Evolutionary conservation across 2,888 invertebrate species (phyloP).

Genomic region (Tachystola acroxantha): DNA sequence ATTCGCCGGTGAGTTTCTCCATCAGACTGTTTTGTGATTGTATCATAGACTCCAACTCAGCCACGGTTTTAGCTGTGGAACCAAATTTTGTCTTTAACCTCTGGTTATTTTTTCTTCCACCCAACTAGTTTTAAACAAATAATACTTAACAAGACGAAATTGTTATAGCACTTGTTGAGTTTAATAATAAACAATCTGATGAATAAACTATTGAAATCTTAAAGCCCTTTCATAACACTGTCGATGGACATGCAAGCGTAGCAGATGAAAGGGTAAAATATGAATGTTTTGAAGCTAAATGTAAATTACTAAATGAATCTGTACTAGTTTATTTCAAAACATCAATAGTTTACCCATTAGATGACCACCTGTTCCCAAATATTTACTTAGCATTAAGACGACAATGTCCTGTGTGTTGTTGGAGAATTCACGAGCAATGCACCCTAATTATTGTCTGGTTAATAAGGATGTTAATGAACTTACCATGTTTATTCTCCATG

Average conservation of each 20-base stretch:
- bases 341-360: conserved; percentile 77
- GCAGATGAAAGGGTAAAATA: conserved; percentile 76
- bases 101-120: background rate
- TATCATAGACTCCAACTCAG: conserved; percentile 93
- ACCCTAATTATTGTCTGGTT: conserved; percentile 9
- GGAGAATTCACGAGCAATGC: conserved; percentile 15
- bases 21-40: conserved; percentile 95
- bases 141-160: background rate
- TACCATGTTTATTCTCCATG: conserved; percentile 92
- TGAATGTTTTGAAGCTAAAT: conserved; percentile 67
- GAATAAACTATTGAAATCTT: conserved; percentile 82
- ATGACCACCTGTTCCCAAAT: conserved; percentile 19
- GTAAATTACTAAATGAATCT: background rate
- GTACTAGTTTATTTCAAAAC: conserved; percentile 51
- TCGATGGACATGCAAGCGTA: conserved; percentile 61
- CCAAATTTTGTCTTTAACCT: conserved; percentile 71
- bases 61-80: conserved; percentile 90
- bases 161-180: background rate
- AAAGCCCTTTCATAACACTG: conserved; percentile 66
- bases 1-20: conserved; percentile 93
- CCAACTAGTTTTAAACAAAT: too few relatives aligned
- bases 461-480: conserved; percentile 37
- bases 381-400: conserved; percentile 3
- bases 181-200: conserved; percentile 73
- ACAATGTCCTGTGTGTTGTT: conserved; percentile 11